Conservation (phyloP, 1,140 invertebrate genomes). For the Camponotus pennsylvanicus region DNA sequence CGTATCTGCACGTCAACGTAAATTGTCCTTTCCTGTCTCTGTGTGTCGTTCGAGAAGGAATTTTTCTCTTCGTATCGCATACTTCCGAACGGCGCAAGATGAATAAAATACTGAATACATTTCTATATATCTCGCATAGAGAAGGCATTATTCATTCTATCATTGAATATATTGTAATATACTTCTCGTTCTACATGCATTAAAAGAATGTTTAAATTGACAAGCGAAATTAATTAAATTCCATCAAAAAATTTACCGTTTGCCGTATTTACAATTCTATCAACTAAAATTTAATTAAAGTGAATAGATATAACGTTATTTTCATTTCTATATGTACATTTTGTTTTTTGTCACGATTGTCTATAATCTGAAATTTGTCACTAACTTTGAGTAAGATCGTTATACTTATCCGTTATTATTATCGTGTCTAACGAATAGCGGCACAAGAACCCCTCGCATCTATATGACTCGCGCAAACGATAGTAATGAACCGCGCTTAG, state of each 20-base stretch:
- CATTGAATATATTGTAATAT: background rate
- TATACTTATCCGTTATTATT: constrained; percentile 59
- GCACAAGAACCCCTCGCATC: constrained; percentile 65
- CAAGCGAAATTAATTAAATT: background rate
- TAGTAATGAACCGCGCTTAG: constrained; percentile 77
- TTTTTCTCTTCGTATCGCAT: constrained; percentile 61
- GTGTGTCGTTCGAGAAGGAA: constrained; percentile 46
- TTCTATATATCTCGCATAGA: background rate
- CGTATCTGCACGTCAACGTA: constrained; percentile 51
- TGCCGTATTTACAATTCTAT: constrained; percentile 3
- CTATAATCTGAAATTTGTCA: background rate
- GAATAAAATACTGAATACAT: constrained; percentile 36
- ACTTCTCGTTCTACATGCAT: background rate
- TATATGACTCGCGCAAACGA: constrained; percentile 67
- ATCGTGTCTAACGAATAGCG: constrained; percentile 62
- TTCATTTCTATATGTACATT: background rate
- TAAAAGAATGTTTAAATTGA: background rate
- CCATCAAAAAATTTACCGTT: background rate
- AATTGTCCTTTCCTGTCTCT: constrained; percentile 54
- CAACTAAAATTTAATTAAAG: background rate
- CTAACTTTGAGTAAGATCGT: constrained; percentile 30
- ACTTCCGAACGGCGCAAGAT: constrained; percentile 33
- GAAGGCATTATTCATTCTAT: background rate
- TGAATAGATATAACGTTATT: too few species aligned
- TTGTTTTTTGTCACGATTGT: background rate